Evolutionary conservation across 2,888 invertebrate species (phyloP), one percentile per base, ranked within the genome.

Genomic region (Oxyteleia sp.): DNA sequence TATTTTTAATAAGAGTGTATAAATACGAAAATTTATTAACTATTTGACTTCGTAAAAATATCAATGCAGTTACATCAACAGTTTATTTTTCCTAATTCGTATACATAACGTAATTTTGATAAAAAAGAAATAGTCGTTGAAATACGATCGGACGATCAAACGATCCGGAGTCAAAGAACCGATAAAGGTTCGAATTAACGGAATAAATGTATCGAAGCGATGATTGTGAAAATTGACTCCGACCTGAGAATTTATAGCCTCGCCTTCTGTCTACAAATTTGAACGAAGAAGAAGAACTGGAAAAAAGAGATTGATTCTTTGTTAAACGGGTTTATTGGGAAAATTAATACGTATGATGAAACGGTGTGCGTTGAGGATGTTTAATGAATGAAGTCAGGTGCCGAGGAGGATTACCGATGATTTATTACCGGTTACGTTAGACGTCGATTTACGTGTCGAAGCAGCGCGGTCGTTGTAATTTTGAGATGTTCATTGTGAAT

Each of bases 311-410:
- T 16, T 26, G 23, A 51, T 29, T 29, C 15, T 51, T 16, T 41
- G 41, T 53, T 43, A 18, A 45, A 51, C 10, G 11, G 29, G 29
- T 69, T 57, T 45, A 57, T 55, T 57, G 55, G 15, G 11, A 47
- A 57, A 69, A 69, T 69, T 43, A 57, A 57, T 69, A 16, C 47
- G 29, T 15, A 45, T 47, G 57, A 69, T 23, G 69, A 57, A 69
- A 69, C 57, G 43, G 43, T 26, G 20, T n/a, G 29, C 8, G 29
- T 26, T 2, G 53, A 68, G 20, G 41, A 41, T 20, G 15, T 69
- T 43, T 57, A 57, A 57, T 57, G 57, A 69, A 69, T 69, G 55
- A 69, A 57, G 15, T 43, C 26, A 41, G 43, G 55, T 45, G 26
- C 43, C 29, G 32, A n/a, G 41, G 16, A 15, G 29, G 43, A 68